phyloP scores from a whole-genome alignment of 1,140 invertebrate species.

The Drosophila nikananu region DNA sequence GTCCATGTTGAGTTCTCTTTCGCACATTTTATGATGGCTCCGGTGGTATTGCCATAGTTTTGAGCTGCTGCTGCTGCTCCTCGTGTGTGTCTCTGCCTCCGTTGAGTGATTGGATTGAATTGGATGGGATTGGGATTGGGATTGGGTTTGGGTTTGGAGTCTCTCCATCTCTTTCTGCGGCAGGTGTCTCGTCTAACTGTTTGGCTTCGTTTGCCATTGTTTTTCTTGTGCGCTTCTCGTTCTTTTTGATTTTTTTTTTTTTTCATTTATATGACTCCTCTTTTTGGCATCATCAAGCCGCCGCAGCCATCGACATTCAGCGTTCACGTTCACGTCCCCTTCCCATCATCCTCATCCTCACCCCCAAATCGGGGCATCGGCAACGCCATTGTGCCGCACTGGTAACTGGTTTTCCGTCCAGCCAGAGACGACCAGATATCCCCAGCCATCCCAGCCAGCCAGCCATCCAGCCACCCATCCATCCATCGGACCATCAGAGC shows the following conservation, averaged over 20 bases:
- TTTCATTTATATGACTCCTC: conserved; percentile 13
- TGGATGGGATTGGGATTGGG: conserved; percentile 25
- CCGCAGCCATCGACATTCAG: conserved; percentile 42
- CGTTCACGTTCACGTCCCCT: conserved; percentile 15
- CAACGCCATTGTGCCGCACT: conserved; percentile 57
- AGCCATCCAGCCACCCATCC: conserved; percentile 30
- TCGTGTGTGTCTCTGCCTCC: conserved; percentile 30
- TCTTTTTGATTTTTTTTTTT: conserved; percentile 6
- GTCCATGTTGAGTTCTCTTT: conserved; percentile 48
- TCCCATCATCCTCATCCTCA: conserved; percentile 7
- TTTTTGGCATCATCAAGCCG: conserved; percentile 49
- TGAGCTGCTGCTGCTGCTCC: conserved; percentile 41
- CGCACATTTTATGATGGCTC: conserved; percentile 75
- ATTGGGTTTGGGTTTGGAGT: background rate
- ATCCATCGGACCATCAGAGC: conserved; percentile 17
- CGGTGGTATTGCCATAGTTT: conserved; percentile 76
- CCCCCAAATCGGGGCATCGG: conserved; percentile 12
- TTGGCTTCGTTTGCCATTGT: conserved; percentile 63
- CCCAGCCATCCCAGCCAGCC: conserved; percentile 22
- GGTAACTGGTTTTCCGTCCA: conserved; percentile 71
- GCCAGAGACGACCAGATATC: conserved; percentile 11
- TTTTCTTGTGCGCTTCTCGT: conserved; percentile 34
- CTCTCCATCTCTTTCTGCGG: conserved; percentile 27
- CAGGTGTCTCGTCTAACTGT: conserved; percentile 77
- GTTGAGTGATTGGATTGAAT: conserved; percentile 74